These are phyloP conservation scores for Melanostoma mellinum DNA, from an alignment of 2,888 invertebrate species.

Conservation along the genomic window DNA sequence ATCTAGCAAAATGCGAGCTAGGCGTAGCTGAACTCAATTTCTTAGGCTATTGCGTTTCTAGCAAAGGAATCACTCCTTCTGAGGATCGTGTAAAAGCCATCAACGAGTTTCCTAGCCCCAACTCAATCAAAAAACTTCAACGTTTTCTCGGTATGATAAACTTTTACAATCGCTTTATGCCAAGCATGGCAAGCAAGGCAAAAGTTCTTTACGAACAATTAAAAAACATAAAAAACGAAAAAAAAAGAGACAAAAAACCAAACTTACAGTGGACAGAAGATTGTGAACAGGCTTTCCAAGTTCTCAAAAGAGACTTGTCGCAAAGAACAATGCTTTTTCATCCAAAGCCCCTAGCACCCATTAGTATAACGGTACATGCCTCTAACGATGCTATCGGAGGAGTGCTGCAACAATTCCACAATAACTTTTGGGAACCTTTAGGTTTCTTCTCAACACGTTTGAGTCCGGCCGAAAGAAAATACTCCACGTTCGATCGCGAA, in stretches of 20 bases:
- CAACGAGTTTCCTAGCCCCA: neutral
- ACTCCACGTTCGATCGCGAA: conserved; percentile 4
- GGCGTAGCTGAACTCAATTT: no score
- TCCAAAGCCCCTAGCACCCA: neutral
- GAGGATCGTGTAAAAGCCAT: neutral
- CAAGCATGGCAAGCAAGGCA: no score
- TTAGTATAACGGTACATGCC: neutral
- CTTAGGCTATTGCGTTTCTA: no score
- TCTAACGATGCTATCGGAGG: conserved; percentile 12
- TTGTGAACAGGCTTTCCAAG: neutral
- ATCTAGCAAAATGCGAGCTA: no score
- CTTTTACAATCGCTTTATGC: no score
- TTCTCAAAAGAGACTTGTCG: neutral
- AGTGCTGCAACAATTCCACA: neutral
- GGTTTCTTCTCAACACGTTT: conserved; percentile 7
- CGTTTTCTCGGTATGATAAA: no score
- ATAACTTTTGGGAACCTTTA: neutral
- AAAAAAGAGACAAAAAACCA: neutral
- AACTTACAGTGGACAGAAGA: neutral
- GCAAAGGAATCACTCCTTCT: no score
- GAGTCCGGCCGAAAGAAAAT: conserved; percentile 7
- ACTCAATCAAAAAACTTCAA: conserved; percentile 1
- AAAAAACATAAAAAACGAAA: neutral
- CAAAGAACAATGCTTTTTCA: neutral
- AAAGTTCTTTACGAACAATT: no score